Base-by-base conservation (phyloP, 2,797 vertebrate genomes). In the Semotilus atromaculatus region DNA sequence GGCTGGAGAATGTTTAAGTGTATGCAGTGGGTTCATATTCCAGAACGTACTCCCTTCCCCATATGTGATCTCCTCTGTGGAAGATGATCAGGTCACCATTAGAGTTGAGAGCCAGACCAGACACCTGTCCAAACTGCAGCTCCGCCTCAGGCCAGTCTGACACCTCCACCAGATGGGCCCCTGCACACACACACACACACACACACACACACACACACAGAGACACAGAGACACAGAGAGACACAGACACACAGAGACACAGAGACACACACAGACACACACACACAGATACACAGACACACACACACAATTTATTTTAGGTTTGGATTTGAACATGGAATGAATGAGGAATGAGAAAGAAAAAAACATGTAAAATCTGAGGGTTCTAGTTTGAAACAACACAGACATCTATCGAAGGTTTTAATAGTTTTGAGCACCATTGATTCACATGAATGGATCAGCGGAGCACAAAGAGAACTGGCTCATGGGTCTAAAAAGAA, bases 51-150 rank as follows among this genome's bases (percentile, higher is more conserved):
- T 96, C 94, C 45, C 90, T 88, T 87, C 96, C 97, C 98, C 98
- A 99, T 86, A 91, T 86, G 55, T 95, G 98, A 93, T 98, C 96
- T 58, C 97, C 98, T 94, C 98, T 94, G 91, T 99, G 98, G 92
- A 99, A 99, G 90, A 99, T 94, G 84, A 99, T 96, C 85, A 99
- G 86, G 89, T 99, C 98, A 85, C 95, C 96, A 71, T 95, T 93
- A 58, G 92, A 91, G 90, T 99, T 97, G n/a, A 99, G 88, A 62
- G 97, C 97, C 83, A 99, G 93, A 38, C 98, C 98, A 75, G 98
- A 97, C 90, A 99, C 97, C 88, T 99, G 97, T 51, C 98, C 98
- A 84, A 98, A 91, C 90, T 95, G 94, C 48, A 99, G 93, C 55
- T 93, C 93, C 71, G 93, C 91, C 75, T 95, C 96, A 21, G 97